phyloP scores from a whole-genome alignment of 2,888 invertebrate species.

The Hemistola chrysoprasaria region DNA sequence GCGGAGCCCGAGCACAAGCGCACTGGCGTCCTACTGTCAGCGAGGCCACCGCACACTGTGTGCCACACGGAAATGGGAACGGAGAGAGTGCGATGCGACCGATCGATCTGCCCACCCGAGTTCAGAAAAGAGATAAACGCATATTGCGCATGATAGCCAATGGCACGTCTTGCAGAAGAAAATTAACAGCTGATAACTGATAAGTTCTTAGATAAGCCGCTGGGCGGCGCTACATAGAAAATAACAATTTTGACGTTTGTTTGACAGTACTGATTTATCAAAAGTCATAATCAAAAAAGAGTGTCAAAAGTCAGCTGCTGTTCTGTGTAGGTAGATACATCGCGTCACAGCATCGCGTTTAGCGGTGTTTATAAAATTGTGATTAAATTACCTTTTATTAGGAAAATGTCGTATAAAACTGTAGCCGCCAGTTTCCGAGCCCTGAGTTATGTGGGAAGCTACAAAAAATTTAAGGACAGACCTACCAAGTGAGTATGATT shows the following conservation, averaged over 20 bases:
- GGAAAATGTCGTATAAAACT: conserved; percentile 65
- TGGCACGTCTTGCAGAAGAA: conserved; percentile 66
- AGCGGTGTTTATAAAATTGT: background rate
- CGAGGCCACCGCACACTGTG: conserved; percentile 52
- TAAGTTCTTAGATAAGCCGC: conserved; percentile 40
- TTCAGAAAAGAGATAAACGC: conserved; percentile 71
- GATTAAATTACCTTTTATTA: conserved; percentile 3
- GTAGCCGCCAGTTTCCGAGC: conserved; percentile 57
- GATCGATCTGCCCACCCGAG: conserved; percentile 60
- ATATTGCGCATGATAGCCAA: conserved; percentile 74
- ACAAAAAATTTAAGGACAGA: conserved; percentile 60
- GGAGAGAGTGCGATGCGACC: conserved; percentile 63
- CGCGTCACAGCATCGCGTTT: background rate
- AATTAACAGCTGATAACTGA: conserved; percentile 72
- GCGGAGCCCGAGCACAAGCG: conserved; percentile 69
- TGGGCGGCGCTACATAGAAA: conserved; percentile 46
- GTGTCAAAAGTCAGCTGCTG: conserved; percentile 12
- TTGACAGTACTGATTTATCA: conserved; percentile 34
- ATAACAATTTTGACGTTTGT: conserved; percentile 43
- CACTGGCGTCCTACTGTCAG: conserved; percentile 64
- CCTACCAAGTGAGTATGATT: conserved; percentile 57
- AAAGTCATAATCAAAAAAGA: conserved; percentile 15
- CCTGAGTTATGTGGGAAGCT: conserved; percentile 65
- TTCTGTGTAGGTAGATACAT: too few species aligned
- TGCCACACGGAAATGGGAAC: conserved; percentile 60